Conservation (phyloP, 2,888 invertebrate species). For the Balanococcus diminutus region DNA sequence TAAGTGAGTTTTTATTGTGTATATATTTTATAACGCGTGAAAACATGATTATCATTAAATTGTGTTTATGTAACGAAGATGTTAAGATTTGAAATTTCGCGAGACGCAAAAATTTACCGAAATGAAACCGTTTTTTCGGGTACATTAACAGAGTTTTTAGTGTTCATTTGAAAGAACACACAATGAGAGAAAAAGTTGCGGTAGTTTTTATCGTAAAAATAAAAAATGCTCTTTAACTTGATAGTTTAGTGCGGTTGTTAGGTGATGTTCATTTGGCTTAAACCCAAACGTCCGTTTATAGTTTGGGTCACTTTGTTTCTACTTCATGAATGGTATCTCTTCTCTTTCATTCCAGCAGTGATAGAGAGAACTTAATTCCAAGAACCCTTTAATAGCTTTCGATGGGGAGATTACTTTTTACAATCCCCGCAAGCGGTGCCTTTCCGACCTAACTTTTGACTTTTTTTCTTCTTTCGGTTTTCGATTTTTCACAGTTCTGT, state of each 20-base stretch:
- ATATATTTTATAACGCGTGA: neutral
- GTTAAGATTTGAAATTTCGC: slow-evolving; percentile 11
- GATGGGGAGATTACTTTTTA: slow-evolving; percentile 50
- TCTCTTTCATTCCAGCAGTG: slow-evolving; percentile 36
- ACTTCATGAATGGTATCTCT: slow-evolving; percentile 36
- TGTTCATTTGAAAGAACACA: slow-evolving; percentile 22
- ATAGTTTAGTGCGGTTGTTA: slow-evolving; percentile 47
- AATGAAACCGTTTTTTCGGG: slow-evolving; percentile 20
- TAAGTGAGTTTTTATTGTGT: neutral
- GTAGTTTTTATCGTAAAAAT: slow-evolving; percentile 43
- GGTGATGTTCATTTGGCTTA: slow-evolving; percentile 46
- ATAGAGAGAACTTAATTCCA: slow-evolving; percentile 45
- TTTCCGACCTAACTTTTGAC: neutral
- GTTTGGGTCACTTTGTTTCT: slow-evolving; percentile 43
- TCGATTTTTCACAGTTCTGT: neutral
- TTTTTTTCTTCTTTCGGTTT: neutral
- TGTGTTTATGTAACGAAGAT: slow-evolving; percentile 4
- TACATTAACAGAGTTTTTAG: slow-evolving; percentile 33
- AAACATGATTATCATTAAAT: slow-evolving; percentile 4
- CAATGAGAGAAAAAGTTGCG: slow-evolving; percentile 35
- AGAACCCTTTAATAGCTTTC: slow-evolving; percentile 51
- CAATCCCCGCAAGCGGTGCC: slow-evolving; percentile 30
- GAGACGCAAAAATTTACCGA: neutral
- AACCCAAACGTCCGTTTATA: slow-evolving; percentile 50
- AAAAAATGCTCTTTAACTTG: slow-evolving; percentile 47